A percentile compares a stretch with the other conserved stretches of the same genome.
Evolutionary conservation across 2,113 vertebrate species (phyloP).

Genomic region (Menura novaehollandiae): DNA sequence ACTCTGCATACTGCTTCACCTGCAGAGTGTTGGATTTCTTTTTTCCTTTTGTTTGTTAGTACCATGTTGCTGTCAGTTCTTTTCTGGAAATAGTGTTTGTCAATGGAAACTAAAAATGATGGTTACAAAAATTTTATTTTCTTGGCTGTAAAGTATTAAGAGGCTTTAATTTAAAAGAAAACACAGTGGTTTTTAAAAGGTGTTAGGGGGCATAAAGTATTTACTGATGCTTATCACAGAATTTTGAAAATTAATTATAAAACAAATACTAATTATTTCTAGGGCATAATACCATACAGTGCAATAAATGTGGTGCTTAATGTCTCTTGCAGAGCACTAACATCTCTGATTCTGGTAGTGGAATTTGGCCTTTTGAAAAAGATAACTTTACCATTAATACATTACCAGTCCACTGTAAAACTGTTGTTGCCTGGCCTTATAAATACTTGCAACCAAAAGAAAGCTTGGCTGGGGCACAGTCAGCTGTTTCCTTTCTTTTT

Average conservation of each 20-base stretch:
- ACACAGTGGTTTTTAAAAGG: not conserved
- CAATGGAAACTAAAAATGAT: not conserved
- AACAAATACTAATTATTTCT: not conserved
- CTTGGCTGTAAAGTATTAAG: not conserved
- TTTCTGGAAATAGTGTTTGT: not conserved
- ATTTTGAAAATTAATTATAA: conserved; percentile 7
- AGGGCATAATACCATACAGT: not conserved
- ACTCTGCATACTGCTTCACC: not conserved
- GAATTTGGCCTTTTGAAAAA: not conserved
- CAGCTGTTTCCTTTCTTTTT: not conserved
- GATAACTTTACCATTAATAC: not conserved
- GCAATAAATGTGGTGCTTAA: not conserved
- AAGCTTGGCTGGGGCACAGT: conserved; percentile 9
- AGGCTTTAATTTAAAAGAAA: not conserved
- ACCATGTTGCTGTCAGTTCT: not conserved
- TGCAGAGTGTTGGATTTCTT: not conserved
- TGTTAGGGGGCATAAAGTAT: not conserved
- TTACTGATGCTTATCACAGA: not conserved
- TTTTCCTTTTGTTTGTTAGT: not conserved
- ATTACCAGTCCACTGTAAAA: not conserved
- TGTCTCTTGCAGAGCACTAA: not conserved
- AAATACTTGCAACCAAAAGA: not conserved
- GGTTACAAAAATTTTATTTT: not conserved
- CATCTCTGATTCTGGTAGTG: not conserved
- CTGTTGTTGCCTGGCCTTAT: conserved; percentile 6